Percentiles rank a stretch among this genome's conserved stretches.
Evolutionary conservation across 1,140 invertebrate species (phyloP).

Genomic region (Orchesella cincta): DNA sequence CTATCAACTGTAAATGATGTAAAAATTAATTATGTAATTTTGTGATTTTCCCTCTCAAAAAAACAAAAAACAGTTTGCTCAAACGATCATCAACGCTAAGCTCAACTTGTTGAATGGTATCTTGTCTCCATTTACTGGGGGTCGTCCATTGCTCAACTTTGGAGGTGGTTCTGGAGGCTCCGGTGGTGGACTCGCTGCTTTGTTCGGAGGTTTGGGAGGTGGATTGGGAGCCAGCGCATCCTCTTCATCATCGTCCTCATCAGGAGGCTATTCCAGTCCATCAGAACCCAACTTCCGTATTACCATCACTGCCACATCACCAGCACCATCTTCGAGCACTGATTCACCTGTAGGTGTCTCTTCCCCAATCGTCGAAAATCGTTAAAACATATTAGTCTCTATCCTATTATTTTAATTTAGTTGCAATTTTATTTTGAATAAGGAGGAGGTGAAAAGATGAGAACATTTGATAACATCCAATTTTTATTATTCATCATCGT

Average conservation of each 20-base stretch:
- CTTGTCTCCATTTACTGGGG: conserved; percentile 50
- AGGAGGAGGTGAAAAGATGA: too few species aligned
- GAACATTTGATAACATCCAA: too few species aligned
- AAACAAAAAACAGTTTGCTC: conserved; percentile 44
- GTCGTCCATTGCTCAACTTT: conserved; percentile 48
- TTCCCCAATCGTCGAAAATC: conserved; percentile 37
- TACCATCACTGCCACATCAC: conserved; percentile 43
- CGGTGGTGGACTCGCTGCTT: not conserved
- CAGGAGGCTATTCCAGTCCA: conserved; percentile 29
- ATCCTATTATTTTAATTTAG: conserved; percentile 18
- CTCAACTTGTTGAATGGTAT: conserved; percentile 51
- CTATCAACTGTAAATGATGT: not conserved
- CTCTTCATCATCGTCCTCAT: conserved; percentile 34
- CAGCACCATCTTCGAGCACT: conserved; percentile 35
- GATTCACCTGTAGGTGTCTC: conserved; percentile 50
- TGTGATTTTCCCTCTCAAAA: not conserved
- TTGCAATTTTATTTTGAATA: too few species aligned
- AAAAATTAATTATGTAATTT: not conserved
- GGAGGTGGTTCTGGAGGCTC: conserved; percentile 28
- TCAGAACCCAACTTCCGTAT: conserved; percentile 50
- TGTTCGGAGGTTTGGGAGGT: not conserved
- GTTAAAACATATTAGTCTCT: not conserved
- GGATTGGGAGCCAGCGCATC: not conserved
- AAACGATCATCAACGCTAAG: conserved; percentile 50
- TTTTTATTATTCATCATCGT: too few species aligned